Conservation (phyloP, 1,140 invertebrate genomes). For the Piezodorus guildinii region DNA sequence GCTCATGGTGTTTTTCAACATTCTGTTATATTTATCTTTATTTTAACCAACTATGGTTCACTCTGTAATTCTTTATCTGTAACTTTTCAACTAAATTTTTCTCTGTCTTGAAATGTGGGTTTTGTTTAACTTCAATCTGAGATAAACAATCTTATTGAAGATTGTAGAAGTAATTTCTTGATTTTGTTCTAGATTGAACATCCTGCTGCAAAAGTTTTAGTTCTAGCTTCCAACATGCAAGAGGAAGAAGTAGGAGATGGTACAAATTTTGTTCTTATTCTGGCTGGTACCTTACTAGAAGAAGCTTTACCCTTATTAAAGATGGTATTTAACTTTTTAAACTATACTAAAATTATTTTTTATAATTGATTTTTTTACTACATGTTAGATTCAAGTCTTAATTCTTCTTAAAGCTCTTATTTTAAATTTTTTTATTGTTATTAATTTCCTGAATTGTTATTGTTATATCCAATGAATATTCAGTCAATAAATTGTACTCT, state of each 20-base stretch:
- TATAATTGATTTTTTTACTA: too few relatives aligned
- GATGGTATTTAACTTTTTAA: constrained; percentile 40
- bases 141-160: background rate
- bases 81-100: background rate
- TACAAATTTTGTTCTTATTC: constrained; percentile 94
- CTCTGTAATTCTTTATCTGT: background rate
- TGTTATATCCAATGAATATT: too few relatives aligned
- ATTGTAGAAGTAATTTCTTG: background rate
- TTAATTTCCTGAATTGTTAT: too few relatives aligned
- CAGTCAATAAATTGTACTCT: too few relatives aligned
- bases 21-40: too few relatives aligned
- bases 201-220: constrained; percentile 95
- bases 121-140: too few relatives aligned
- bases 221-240: constrained; percentile 94
- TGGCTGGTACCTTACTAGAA: constrained; percentile 86
- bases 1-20: too few relatives aligned
- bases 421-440: background rate
- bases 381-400: too few relatives aligned
- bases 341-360: too few relatives aligned
- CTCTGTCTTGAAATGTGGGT: background rate
- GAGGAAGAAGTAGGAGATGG: constrained; percentile 98
- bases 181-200: constrained; percentile 64
- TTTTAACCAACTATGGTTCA: background rate
- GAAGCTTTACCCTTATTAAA: constrained; percentile 83
- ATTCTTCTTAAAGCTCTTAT: too few relatives aligned